Percentiles rank a stretch among this genome's conserved stretches.
These are phyloP conservation scores for Sapayoa aenigma DNA, from an alignment of 2,113 vertebrate species.

Conservation along the genomic window DNA sequence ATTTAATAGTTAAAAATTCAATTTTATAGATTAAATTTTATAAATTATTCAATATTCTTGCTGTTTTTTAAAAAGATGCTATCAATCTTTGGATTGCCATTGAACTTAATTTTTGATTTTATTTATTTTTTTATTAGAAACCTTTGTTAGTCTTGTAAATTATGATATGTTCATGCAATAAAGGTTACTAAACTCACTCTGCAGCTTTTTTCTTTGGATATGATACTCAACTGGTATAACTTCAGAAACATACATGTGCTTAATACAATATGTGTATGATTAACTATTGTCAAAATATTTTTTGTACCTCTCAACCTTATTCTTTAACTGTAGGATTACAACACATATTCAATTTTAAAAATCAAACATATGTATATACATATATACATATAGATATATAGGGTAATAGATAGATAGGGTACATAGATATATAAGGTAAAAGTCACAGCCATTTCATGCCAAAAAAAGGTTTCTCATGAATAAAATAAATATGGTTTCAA, in stretches of 20 bases:
- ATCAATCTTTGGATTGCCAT: not conserved
- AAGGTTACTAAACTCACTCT: not conserved
- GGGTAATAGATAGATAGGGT: no score
- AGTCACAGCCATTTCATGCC: not conserved
- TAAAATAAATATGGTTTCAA: not conserved
- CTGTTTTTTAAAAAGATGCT: not conserved
- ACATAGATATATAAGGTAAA: not conserved
- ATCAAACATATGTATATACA: not conserved
- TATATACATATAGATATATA: not conserved
- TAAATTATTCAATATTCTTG: not conserved
- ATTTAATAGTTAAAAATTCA: not conserved
- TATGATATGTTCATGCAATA: not conserved
- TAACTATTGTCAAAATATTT: fast-evolving
- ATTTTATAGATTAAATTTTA: not conserved
- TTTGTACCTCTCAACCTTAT: not conserved
- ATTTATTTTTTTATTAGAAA: not conserved
- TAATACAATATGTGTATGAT: not conserved
- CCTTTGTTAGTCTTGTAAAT: not conserved
- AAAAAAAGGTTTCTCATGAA: not conserved
- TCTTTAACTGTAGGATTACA: not conserved
- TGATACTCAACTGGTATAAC: not conserved
- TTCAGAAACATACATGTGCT: not conserved
- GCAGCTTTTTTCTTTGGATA: not conserved
- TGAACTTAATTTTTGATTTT: not conserved
- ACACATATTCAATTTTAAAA: not conserved